A percentile compares a stretch with the other conserved stretches of the same genome.
Evolutionary conservation across 2,888 invertebrate genomes (phyloP).

Genomic region (Autographa gamma): DNA sequence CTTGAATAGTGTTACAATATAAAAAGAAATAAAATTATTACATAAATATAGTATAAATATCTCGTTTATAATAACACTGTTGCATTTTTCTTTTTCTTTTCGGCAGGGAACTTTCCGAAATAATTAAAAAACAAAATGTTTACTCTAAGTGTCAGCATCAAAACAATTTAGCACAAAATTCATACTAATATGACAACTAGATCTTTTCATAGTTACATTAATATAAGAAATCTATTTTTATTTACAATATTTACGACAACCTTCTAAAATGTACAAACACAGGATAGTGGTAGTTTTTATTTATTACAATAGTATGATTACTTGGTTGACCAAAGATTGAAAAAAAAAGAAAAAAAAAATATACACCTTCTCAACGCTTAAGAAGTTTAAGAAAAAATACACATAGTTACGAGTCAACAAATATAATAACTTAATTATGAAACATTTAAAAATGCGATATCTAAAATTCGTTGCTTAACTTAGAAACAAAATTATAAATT

Average conservation of each 20-base stretch:
- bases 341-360: constrained; percentile 13
- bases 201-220: constrained; percentile 53
- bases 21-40: not conserved
- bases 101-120: constrained; percentile 20
- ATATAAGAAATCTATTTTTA: constrained; percentile 70
- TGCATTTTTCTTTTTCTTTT: not conserved
- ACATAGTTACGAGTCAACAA: constrained; percentile 42
- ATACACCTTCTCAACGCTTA: not conserved
- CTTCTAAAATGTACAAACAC: constrained; percentile 61
- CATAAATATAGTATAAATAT: not conserved
- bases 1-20: not conserved
- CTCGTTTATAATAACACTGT: not conserved
- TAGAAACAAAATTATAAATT: constrained; percentile 13
- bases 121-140: not conserved
- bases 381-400: constrained; percentile 23
- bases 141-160: constrained; percentile 25
- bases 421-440: constrained; percentile 32
- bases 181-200: constrained; percentile 55
- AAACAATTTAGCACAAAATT: constrained; percentile 49
- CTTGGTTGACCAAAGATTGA: constrained; percentile 38
- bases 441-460: constrained; percentile 25
- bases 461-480: constrained; percentile 29
- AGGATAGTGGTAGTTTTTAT: constrained; percentile 33
- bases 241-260: constrained; percentile 62
- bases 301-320: constrained; percentile 24